phyloP scores from a whole-genome alignment of 2,113 vertebrate genomes.

The Edolisoma coerulescens region DNA sequence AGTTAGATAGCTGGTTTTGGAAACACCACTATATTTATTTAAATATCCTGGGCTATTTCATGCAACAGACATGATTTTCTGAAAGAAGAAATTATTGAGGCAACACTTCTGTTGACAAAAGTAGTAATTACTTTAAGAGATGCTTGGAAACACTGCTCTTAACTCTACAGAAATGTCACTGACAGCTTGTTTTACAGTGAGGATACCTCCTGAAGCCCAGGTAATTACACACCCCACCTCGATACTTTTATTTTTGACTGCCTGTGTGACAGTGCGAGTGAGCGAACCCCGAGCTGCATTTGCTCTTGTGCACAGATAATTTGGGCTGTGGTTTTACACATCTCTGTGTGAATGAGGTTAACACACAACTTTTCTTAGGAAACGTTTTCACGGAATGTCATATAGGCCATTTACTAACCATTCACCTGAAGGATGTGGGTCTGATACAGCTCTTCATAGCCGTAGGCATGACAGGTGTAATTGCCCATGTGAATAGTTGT shows the following conservation, averaged over 20 bases:
- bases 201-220: background rate
- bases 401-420: slow-evolving; percentile 89
- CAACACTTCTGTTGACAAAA: background rate
- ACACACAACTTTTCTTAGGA: background rate
- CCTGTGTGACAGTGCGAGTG: fast-evolving
- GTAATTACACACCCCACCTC: background rate
- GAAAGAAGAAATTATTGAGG: background rate
- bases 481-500: slow-evolving; percentile 97
- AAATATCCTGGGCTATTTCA: background rate
- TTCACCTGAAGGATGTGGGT: slow-evolving; percentile 99
- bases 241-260: background rate
- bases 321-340: background rate
- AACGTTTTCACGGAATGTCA: slow-evolving; percentile 54
- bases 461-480: slow-evolving; percentile 94
- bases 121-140: background rate
- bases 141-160: background rate
- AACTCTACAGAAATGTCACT: background rate
- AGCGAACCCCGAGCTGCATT: fast-evolving
- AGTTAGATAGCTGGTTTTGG: background rate
- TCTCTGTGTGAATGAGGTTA: background rate
- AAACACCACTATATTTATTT: background rate
- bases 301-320: fast-evolving
- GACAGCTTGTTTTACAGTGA: background rate
- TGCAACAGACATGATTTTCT: background rate
- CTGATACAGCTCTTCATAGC: slow-evolving; percentile 91